Evolutionary conservation across 2,888 invertebrate species (phyloP), one percentile per base, ranked within the genome.

Genomic region (Fragum fragum): DNA sequence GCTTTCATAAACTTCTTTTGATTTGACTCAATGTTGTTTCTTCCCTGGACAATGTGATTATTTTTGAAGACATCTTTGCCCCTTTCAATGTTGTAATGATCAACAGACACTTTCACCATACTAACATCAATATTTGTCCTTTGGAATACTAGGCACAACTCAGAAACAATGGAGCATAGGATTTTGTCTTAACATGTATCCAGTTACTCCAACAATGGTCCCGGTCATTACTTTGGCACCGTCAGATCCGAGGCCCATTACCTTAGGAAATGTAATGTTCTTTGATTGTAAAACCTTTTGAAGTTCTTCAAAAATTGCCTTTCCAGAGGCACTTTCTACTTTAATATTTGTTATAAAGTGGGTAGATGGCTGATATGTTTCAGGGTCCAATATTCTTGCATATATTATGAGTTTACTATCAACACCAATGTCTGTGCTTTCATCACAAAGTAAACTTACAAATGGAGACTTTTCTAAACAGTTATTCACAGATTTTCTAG

Each of bases 41-140:
- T 75, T 32, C 76, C 75, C 32, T 63, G 32, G 5, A 79, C 36
- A 26, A 74, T 53, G 29, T 79, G 70, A 53, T 73, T 79, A n/a
- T 29, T 63, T 28, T 73, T 79, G 53, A 61, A 79, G 0, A 68
- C 36, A 21, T 69, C 53, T 21, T 61, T 79, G 16, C 73, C 69
- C 11, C 59, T 52, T 23, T 69, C 28, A 57, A 59, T 36, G 18
- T 71, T 71, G 32, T 21, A 23, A 32, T 72, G 76, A 23, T 76
- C 61, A 16, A 70, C 57, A 26, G 21, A 14, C 6, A 76, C 70
- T 29, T 69, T 57, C 21, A 70, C 76, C 32, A 28, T 16, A 21
- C 69, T 69, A 28, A 76, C 59, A 59, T 71, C 76, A 9, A 76
- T 28, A 32, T 71, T 70, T 23, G 23, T 26, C 29, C 52, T 70